These are phyloP conservation scores for Anoplius nigerrimus DNA, from an alignment of 2,888 invertebrate species.

Conservation along the genomic window DNA sequence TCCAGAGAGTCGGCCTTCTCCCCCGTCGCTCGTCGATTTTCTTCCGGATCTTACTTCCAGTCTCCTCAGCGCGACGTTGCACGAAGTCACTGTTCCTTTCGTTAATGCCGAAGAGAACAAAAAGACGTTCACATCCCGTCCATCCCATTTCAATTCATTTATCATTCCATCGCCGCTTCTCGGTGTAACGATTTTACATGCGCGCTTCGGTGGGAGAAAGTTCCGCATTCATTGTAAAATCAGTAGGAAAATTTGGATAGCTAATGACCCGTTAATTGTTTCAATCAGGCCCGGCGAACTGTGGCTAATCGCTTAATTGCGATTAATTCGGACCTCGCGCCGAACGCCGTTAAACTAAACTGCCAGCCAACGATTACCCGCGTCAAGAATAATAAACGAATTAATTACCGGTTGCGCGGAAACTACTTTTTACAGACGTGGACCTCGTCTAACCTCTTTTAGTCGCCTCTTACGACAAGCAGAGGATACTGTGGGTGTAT, in stretches of 20 bases:
- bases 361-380: too few species aligned
- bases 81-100: conserved; percentile 18
- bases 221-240: background rate
- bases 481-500: background rate
- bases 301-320: too few species aligned
- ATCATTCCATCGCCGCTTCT: too few species aligned
- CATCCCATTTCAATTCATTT: too few species aligned
- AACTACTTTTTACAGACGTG: too few species aligned
- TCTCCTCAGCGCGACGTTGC: conserved; percentile 1
- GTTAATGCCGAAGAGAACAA: conserved; percentile 13
- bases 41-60: conserved; percentile 28
- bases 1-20: conserved; percentile 42
- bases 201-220: background rate
- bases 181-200: background rate
- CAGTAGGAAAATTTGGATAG: background rate
- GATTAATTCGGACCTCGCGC: too few species aligned
- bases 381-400: too few species aligned
- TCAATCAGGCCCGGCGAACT: too few species aligned
- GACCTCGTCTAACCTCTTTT: too few species aligned
- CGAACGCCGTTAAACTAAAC: too few species aligned
- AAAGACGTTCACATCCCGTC: conserved; percentile 4
- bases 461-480: background rate
- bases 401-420: too few species aligned
- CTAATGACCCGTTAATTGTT: too few species aligned
- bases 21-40: conserved; percentile 49